Conservation (phyloP, 2,888 invertebrate genomes). For the Zhuqinia jingwanae region DNA sequence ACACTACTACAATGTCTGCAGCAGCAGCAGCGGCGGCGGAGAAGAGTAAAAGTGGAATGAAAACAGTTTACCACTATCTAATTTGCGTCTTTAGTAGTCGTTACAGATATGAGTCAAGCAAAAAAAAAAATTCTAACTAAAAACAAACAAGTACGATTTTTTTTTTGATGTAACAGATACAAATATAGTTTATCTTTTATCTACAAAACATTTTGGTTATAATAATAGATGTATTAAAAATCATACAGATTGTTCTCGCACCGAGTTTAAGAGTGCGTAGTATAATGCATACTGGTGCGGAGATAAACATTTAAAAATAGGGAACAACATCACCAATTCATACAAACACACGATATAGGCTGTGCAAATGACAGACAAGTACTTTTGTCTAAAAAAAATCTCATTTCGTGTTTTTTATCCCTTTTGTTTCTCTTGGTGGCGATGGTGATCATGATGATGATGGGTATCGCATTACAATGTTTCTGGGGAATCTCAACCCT, state of each 20-base stretch:
- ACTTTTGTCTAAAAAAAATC: too few relatives aligned
- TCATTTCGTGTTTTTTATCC: not conserved
- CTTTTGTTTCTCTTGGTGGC: slow-evolving; percentile 15
- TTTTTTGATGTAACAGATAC: too few relatives aligned
- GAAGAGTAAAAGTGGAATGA: not conserved
- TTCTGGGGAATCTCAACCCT: slow-evolving; percentile 26
- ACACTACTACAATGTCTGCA: too few relatives aligned
- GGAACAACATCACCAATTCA: not conserved
- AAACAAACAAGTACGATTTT: too few relatives aligned
- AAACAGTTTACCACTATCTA: too few relatives aligned
- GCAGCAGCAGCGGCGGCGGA: too few relatives aligned
- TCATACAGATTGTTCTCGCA: not conserved
- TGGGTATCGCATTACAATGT: slow-evolving; percentile 26
- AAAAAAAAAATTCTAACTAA: not conserved
- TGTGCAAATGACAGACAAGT: not conserved
- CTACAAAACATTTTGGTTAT: not conserved
- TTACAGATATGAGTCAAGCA: not conserved
- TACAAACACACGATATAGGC: not conserved
- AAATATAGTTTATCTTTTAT: too few relatives aligned
- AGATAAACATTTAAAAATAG: too few relatives aligned
- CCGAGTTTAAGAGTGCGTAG: too few relatives aligned
- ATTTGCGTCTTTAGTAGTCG: not conserved
- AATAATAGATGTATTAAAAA: not conserved
- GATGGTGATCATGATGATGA: not conserved
- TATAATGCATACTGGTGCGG: too few relatives aligned